Conservation (phyloP, 2,797 vertebrate species). For the Tenualosa thibaudeaui region DNA sequence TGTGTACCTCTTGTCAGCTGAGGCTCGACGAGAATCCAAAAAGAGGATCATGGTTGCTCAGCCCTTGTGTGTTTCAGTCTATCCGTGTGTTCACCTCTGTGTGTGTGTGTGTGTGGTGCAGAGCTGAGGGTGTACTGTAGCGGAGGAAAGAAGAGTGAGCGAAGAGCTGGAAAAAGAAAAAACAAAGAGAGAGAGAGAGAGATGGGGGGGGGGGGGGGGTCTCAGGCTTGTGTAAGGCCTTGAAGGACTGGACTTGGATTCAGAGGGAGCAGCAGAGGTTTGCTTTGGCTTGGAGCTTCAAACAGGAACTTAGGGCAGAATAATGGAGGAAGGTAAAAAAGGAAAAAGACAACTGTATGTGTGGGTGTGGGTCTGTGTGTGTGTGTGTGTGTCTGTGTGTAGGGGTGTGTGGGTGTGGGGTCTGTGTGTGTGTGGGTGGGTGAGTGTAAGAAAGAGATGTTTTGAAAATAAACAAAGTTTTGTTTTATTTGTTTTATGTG, state of each 20-base stretch:
- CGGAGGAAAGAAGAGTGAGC: background rate
- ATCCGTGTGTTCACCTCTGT: constrained; percentile 1
- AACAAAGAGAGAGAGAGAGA: constrained; percentile 41
- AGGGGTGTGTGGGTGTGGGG: constrained; percentile 33
- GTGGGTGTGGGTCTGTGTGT: background rate
- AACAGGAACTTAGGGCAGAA: constrained; percentile 56
- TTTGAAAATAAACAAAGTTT: constrained; percentile 35
- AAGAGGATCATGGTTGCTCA: background rate
- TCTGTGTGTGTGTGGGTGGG: background rate
- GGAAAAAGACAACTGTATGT: constrained; percentile 35
- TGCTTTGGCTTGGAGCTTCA: constrained; percentile 55
- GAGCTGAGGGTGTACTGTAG: background rate
- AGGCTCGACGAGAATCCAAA: background rate
- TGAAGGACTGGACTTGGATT: background rate
- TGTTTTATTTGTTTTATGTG: background rate
- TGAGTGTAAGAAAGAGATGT: constrained; percentile 4
- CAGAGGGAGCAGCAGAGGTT: constrained; percentile 54
- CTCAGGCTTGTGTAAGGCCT: background rate
- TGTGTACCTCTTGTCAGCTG: background rate
- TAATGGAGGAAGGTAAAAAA: constrained; percentile 39
- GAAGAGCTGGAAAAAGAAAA: background rate
- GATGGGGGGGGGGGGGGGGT: background rate
- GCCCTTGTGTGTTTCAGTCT: background rate
- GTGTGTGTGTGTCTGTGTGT: constrained; percentile 27
- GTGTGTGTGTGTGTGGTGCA: background rate